Conservation (phyloP, 2,797 vertebrate genomes). For the Pseudomugil gertrudae region DNA sequence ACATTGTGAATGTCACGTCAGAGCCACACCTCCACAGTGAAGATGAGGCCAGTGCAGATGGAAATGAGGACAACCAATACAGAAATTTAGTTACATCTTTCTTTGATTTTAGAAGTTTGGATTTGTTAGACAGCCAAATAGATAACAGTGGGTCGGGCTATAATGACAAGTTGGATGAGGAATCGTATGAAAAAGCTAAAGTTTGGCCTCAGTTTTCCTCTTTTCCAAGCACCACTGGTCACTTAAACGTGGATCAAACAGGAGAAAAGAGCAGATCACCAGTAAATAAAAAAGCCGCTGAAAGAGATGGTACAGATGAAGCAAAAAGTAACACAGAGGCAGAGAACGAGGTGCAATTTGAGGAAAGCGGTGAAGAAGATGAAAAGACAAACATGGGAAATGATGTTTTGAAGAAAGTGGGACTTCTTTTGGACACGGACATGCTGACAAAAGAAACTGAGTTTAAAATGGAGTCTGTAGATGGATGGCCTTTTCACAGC, state of each 20-base stretch:
- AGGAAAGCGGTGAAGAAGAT: conserved; percentile 19
- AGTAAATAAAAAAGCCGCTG: not conserved
- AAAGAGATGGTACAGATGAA: not conserved
- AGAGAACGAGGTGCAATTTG: conserved; percentile 9
- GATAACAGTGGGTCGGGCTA: conserved; percentile 85
- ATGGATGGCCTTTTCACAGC: not conserved
- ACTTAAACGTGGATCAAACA: not conserved
- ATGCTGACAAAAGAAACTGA: conserved; percentile 1
- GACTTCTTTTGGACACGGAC: too few species aligned
- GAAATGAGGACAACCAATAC: not conserved
- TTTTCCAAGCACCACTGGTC: not conserved
- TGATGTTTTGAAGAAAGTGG: conserved; percentile 3
- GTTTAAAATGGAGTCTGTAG: not conserved
- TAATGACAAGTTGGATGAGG: conserved; percentile 69
- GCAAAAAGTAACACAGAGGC: not conserved
- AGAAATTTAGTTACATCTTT: conserved; percentile 48
- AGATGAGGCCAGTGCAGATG: not conserved
- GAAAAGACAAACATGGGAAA: not conserved
- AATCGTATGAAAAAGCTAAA: conserved; percentile 16
- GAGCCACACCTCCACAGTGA: not conserved
- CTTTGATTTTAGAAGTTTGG: conserved; percentile 67
- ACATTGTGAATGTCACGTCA: not conserved
- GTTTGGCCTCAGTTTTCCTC: conserved; percentile 6
- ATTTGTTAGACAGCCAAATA: conserved; percentile 64
- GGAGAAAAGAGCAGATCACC: not conserved